phyloP scores from a whole-genome alignment of 2,888 invertebrate species.

The Machimus atricapillus region DNA sequence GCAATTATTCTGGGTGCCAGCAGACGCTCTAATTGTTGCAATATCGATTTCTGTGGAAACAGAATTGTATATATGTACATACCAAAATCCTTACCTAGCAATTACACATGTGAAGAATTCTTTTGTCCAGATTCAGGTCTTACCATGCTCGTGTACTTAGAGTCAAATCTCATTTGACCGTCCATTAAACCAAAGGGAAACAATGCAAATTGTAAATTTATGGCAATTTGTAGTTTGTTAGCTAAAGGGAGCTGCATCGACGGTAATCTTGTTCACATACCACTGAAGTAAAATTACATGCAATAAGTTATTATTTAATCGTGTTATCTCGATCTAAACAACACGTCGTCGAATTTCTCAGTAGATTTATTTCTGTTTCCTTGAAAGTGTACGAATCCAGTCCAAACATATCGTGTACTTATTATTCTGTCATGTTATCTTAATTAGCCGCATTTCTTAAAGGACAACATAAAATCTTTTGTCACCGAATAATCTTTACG shows the following conservation, averaged over 20 bases:
- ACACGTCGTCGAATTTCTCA: not conserved
- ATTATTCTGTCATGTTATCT: not conserved
- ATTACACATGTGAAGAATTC: not conserved
- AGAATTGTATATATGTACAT: not conserved
- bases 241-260: not conserved
- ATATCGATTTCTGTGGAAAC: not conserved
- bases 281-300: not conserved
- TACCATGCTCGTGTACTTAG: not conserved
- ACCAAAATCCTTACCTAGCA: not conserved
- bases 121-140: not conserved
- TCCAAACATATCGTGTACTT: too few species aligned
- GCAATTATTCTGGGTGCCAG: not conserved
- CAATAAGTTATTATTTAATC: not conserved
- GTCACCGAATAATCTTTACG: not conserved
- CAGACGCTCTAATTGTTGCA: not conserved
- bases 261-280: not conserved
- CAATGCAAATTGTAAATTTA: not conserved
- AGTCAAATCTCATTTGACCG: not conserved
- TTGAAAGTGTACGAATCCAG: not conserved
- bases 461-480: not conserved
- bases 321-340: not conserved
- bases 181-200: not conserved
- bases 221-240: conserved; percentile 20
- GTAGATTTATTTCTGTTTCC: not conserved
- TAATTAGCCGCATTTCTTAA: not conserved